Conservation (phyloP, 2,797 vertebrate genomes). For the Enteromius treurensis region DNA sequence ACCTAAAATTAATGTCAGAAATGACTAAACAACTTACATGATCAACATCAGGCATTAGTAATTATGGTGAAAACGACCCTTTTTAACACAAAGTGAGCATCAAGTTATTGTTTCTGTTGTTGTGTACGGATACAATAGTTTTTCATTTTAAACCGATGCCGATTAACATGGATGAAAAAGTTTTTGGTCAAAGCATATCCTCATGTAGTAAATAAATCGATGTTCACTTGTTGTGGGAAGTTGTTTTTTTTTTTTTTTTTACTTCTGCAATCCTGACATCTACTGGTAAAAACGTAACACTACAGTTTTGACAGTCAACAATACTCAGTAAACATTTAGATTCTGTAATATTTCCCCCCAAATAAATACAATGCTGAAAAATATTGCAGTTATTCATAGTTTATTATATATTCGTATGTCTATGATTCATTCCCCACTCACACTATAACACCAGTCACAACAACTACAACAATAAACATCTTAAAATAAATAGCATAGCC, state of each 20-base stretch:
- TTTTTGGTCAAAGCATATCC: background rate
- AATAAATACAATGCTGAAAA: background rate
- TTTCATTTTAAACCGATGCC: background rate
- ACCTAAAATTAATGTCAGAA: background rate
- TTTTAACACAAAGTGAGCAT: background rate
- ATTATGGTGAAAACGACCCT: too few species aligned
- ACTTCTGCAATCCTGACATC: conserved; percentile 53
- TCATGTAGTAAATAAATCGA: background rate
- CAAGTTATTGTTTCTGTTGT: background rate
- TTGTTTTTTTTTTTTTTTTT: background rate
- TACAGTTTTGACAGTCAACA: background rate
- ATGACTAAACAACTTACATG: background rate
- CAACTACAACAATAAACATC: background rate
- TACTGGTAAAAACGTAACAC: conserved; percentile 39
- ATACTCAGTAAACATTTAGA: background rate
- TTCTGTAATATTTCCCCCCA: background rate
- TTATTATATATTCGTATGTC: background rate
- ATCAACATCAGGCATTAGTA: background rate
- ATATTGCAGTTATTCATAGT: background rate
- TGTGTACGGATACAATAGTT: background rate
- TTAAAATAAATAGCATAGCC: background rate
- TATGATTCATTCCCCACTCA: background rate
- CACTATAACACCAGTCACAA: background rate
- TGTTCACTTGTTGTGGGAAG: background rate
- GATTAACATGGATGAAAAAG: background rate